These are phyloP conservation scores for Habroteleia sp. DNA, from an alignment of 2,888 invertebrate genomes.

Conservation along the genomic window DNA sequence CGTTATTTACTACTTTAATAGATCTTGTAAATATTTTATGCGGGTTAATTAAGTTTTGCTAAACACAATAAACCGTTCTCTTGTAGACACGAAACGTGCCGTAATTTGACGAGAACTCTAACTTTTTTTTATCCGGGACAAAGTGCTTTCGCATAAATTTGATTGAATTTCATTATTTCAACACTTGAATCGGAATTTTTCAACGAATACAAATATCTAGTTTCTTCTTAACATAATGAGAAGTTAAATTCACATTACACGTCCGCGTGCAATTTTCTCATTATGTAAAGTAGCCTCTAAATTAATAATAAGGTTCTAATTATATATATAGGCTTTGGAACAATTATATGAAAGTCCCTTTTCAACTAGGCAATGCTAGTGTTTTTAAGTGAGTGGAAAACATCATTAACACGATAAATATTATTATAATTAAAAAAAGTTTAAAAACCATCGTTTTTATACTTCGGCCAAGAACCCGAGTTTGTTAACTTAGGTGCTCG, in stretches of 20 bases:
- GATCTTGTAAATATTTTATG: too few relatives aligned
- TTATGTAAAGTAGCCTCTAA: constrained; percentile 52
- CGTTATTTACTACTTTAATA: too few relatives aligned
- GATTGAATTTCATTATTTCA: constrained; percentile 19
- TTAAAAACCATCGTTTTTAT: too few relatives aligned
- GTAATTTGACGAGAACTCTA: too few relatives aligned
- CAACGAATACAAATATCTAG: constrained; percentile 12
- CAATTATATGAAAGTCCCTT: constrained; percentile 51
- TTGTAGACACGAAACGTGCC: too few relatives aligned
- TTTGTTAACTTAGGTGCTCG: too few relatives aligned
- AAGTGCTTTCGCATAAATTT: constrained; percentile 5
- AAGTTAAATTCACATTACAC: constrained; percentile 46
- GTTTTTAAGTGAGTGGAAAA: constrained; percentile 28
- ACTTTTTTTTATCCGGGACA: constrained; percentile 5
- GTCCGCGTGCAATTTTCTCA: constrained; percentile 29
- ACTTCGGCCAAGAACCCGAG: neutral
- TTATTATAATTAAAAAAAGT: too few relatives aligned
- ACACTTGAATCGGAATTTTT: constrained; percentile 4
- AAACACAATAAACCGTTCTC: too few relatives aligned
- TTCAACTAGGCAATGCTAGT: constrained; percentile 25
- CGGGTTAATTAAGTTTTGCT: too few relatives aligned
- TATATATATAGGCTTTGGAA: constrained; percentile 50
- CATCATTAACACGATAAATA: constrained; percentile 40
- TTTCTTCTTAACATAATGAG: constrained; percentile 19
- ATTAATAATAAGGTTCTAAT: constrained; percentile 61